These are phyloP conservation scores for Dipodomys spectabilis DNA, from an alignment of 2,113 vertebrate species.

Conservation along the genomic window DNA sequence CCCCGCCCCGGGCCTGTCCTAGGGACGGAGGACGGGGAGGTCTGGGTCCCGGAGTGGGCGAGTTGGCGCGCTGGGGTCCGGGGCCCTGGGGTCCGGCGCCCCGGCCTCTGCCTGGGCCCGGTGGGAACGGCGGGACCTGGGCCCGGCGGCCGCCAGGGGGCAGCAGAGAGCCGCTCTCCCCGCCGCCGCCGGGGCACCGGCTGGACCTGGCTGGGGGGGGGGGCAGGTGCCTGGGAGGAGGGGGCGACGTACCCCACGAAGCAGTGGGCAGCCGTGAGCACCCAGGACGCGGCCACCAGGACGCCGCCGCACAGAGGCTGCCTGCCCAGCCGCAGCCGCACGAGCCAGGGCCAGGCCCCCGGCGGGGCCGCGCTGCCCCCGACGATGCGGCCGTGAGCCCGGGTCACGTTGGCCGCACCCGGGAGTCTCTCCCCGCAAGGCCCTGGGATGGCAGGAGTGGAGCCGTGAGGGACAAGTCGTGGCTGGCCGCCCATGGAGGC, in stretches of 20 bases:
- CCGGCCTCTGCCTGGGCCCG: too few species aligned
- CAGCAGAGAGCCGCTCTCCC: slow-evolving; percentile 61
- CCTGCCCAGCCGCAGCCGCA: slow-evolving; percentile 92
- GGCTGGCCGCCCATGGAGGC: too few species aligned
- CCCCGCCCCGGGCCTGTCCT: too few species aligned
- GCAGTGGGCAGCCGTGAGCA: slow-evolving; percentile 96
- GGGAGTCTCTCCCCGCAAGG: slow-evolving; percentile 88
- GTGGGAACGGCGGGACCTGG: too few species aligned
- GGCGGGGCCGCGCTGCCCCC: slow-evolving; percentile 90
- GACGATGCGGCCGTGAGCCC: slow-evolving; percentile 89
- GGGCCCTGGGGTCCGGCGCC: too few species aligned
- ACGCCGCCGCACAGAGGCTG: slow-evolving; percentile 96
- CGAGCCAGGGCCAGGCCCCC: slow-evolving; percentile 96
- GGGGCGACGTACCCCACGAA: slow-evolving; percentile 90
- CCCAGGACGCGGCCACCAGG: slow-evolving; percentile 93
- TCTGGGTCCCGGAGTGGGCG: neutral
- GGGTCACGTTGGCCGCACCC: slow-evolving; percentile 83
- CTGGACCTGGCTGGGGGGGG: neutral
- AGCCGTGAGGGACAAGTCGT: neutral
- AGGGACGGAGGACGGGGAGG: neutral
- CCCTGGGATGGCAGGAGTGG: slow-evolving; percentile 76
- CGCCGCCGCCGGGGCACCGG: fast-evolving
- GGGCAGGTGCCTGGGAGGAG: neutral
- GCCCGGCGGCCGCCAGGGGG: slow-evolving; percentile 37
- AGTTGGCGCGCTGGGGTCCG: too few species aligned